These are phyloP conservation scores for Manduca sexta DNA, from an alignment of 1,140 invertebrate genomes.

Conservation along the genomic window DNA sequence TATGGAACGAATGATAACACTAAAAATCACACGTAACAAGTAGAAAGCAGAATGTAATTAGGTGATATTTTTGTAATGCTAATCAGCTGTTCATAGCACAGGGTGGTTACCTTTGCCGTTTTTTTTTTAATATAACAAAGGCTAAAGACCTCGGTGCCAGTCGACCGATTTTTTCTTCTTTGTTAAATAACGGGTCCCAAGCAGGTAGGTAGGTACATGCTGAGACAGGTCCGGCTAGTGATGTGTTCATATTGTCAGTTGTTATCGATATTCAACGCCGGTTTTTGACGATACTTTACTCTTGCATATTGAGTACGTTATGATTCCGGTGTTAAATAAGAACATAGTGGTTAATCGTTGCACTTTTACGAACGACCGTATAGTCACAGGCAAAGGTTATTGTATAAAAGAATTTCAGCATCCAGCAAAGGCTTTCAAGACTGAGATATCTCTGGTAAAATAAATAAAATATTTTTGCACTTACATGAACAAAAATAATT, in stretches of 20 bases:
- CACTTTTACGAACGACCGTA: too few species aligned
- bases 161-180: background rate
- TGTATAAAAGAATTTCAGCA: too few species aligned
- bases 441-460: too few species aligned
- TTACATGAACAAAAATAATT: too few species aligned
- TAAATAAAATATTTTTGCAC: too few species aligned
- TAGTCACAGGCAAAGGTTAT: too few species aligned
- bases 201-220: background rate
- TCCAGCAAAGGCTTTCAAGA: too few species aligned
- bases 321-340: too few species aligned
- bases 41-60: constrained; percentile 5
- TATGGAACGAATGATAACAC: background rate
- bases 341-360: too few species aligned
- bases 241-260: background rate
- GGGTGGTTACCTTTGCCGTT: constrained; percentile 1
- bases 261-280: background rate
- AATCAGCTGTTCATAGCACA: constrained; percentile 4
- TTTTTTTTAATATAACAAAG: constrained; percentile 1
- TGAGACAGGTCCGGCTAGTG: constrained; percentile 1
- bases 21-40: background rate
- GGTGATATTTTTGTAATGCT: constrained; percentile 1
- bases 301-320: too few species aligned
- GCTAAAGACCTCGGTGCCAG: background rate
- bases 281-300: too few species aligned
- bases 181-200: background rate